Evolutionary conservation across 2,797 vertebrate species (phyloP), one percentile per base, ranked within the genome.

Genomic region (Lagorchestes hirsutus): DNA sequence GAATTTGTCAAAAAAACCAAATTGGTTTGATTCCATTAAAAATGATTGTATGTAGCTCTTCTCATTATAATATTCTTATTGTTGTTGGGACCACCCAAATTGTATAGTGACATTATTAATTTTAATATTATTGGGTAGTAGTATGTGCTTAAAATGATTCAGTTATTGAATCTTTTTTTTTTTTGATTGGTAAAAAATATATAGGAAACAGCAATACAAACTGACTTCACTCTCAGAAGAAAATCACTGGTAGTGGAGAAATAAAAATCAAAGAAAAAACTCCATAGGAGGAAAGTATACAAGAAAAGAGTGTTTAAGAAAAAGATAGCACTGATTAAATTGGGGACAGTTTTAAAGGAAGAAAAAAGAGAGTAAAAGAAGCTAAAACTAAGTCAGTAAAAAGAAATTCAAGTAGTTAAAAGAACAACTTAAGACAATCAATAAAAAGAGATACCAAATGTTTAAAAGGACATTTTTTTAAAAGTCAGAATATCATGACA

Each of bases 181-280:
- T 58, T 11, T 9, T 92, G 91, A 82, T 46, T 40, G 67, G 22
- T 90, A 50, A 0, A 52, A 94, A 94, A 82, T 5, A 28, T 92
- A 95, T 95, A 95, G 54, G 16, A 96, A 6, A 95, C 90, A 95
- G 34, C 57, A 6, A 67, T 52, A 91, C 27, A 91, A 22, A 93
- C 0, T 90, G 92, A 92, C 74, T 92, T 93, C 62, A 93, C 54
- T 96, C 34, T 6, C 0, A 6, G 0, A 14, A 13, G 74, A 1
- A 3, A 50, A 58, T 57, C 22, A 91, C 14, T 3, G 55, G 29
- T 58, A 87, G 16, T 54, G 94, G 96, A 91, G 10, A 95, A 91
- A 93, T n/a, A 93, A 94, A 97, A 54, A 4, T 59, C 96, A 96
- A 96, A 91, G 34, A 46, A 96, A 93, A 95, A 90, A 67, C 14